phyloP scores from a whole-genome alignment of 2,888 invertebrate genomes.

The Andrena dorsata region DNA sequence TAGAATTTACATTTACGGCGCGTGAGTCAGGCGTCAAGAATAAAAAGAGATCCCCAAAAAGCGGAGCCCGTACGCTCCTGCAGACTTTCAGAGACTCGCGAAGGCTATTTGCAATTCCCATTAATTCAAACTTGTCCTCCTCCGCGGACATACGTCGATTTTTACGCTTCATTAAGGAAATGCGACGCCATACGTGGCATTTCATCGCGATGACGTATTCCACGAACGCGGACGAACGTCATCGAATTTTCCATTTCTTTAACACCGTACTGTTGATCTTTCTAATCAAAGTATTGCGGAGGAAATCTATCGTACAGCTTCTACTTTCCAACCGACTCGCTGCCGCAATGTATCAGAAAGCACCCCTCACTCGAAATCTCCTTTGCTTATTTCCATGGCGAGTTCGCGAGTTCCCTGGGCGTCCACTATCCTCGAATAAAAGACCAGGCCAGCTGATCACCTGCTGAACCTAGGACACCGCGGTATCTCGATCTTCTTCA shows the following conservation, averaged over 20 bases:
- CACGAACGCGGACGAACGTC: constrained; percentile 4
- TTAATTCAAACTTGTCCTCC: constrained; percentile 5
- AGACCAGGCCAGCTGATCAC: neutral
- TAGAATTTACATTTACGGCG: neutral
- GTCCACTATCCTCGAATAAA: neutral
- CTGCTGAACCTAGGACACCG: constrained; percentile 56
- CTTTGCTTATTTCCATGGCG: neutral
- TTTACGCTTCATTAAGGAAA: neutral
- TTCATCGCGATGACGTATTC: constrained; percentile 16
- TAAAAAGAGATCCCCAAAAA: neutral
- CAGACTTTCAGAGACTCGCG: neutral
- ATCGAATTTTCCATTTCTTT: neutral
- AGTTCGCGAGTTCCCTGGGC: neutral
- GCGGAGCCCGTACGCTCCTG: neutral
- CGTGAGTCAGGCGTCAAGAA: neutral
- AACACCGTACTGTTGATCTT: neutral
- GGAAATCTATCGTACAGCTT: too few relatives aligned
- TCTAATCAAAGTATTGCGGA: too few relatives aligned
- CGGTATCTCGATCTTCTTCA: constrained; percentile 64
- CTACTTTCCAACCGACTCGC: too few relatives aligned
- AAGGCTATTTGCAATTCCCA: neutral
- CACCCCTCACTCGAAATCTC: too few relatives aligned
- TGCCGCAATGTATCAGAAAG: too few relatives aligned
- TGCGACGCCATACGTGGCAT: constrained; percentile 1
- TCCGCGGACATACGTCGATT: neutral